Percentiles rank a stretch among this genome's conserved stretches.
phyloP scores from a whole-genome alignment of 2,113 vertebrate genomes.

The Anguilla japonica region DNA sequence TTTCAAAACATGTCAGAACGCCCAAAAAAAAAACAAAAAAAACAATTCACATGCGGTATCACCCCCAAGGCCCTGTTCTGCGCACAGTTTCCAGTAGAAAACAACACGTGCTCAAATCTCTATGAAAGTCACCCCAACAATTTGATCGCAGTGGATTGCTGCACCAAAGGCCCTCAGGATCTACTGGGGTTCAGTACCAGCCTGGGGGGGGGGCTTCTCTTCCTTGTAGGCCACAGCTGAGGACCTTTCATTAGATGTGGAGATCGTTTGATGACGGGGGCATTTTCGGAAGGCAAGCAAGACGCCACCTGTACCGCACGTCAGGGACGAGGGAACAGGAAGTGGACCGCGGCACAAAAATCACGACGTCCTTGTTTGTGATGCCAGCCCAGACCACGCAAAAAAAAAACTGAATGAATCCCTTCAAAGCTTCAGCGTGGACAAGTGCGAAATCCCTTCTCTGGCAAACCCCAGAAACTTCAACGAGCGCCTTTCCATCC shows the following conservation, averaged over 20 bases:
- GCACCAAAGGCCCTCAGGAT: background rate
- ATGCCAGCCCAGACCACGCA: slow-evolving; percentile 34
- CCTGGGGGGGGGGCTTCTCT: too few relatives aligned
- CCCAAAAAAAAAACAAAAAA: too few relatives aligned
- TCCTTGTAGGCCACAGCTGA: slow-evolving; percentile 55
- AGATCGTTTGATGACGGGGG: slow-evolving; percentile 71
- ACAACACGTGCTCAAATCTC: too few relatives aligned
- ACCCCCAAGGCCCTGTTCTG: too few relatives aligned
- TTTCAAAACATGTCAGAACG: too few relatives aligned
- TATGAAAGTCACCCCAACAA: background rate
- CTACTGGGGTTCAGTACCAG: slow-evolving; percentile 20
- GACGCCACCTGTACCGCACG: slow-evolving; percentile 64
- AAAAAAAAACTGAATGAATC: background rate
- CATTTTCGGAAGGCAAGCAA: slow-evolving; percentile 61
- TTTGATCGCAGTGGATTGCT: background rate
- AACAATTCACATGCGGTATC: too few relatives aligned
- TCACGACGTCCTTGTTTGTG: slow-evolving; percentile 58
- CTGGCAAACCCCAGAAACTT: background rate
- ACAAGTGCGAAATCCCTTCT: background rate
- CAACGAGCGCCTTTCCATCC: background rate
- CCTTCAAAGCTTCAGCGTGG: background rate
- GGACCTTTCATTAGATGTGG: slow-evolving; percentile 69
- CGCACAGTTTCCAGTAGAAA: too few relatives aligned
- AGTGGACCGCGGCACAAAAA: slow-evolving; percentile 54
- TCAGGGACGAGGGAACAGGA: slow-evolving; percentile 59